These are phyloP conservation scores for Proteles cristata DNA, from an alignment of 2,113 vertebrate genomes.

Conservation along the genomic window DNA sequence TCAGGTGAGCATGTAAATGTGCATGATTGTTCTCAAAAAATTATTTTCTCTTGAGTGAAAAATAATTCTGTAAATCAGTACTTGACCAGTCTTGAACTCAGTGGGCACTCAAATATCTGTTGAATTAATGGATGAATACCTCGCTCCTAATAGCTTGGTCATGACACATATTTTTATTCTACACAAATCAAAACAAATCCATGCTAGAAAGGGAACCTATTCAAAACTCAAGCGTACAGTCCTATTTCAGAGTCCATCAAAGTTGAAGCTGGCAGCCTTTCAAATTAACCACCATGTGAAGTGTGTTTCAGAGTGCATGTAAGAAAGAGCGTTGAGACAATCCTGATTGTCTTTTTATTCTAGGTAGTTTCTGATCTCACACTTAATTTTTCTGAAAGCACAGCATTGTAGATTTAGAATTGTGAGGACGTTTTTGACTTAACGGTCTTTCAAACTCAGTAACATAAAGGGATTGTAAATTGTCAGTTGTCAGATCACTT, in stretches of 20 bases:
- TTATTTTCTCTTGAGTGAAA: not conserved
- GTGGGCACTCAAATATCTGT: not conserved
- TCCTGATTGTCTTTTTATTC: not conserved
- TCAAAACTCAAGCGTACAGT: not conserved
- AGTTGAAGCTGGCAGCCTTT: not conserved
- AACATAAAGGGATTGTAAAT: not conserved
- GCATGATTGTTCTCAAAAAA: not conserved
- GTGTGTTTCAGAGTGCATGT: too few species aligned
- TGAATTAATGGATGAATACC: not conserved
- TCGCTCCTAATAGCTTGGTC: not conserved
- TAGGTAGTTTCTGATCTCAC: not conserved
- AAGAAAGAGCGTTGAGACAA: not conserved
- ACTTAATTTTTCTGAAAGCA: not conserved
- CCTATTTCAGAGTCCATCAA: not conserved
- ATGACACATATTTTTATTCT: not conserved
- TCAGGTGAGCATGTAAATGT: not conserved
- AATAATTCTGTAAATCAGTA: not conserved
- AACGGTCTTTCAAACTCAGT: not conserved
- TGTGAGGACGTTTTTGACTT: not conserved
- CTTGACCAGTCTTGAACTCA: not conserved
- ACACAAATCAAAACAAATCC: not conserved
- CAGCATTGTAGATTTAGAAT: not conserved
- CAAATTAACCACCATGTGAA: not conserved
- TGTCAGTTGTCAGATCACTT: not conserved
- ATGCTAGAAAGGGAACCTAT: not conserved